Percentiles rank a stretch among this genome's conserved stretches.
Conservation (phyloP, 2,113 vertebrate genomes). For the Petaurus breviceps region DNA sequence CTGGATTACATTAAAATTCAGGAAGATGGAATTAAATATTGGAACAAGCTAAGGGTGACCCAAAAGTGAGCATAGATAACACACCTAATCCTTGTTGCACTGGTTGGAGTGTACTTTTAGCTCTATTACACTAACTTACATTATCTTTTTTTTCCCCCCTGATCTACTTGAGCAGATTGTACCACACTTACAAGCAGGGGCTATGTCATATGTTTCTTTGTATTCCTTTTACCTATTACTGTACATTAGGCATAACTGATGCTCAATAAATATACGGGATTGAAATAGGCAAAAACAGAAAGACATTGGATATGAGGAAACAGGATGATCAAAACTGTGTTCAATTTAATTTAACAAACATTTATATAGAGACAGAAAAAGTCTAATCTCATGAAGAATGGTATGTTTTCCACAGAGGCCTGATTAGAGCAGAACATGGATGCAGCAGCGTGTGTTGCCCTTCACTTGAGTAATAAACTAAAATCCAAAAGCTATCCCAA, state of each 20-base stretch:
- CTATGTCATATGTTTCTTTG: neutral
- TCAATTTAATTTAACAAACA: neutral
- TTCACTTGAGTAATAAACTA: neutral
- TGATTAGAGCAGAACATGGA: neutral
- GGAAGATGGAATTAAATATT: no score
- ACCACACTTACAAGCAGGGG: neutral
- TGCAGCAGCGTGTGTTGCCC: neutral
- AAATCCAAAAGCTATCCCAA: neutral
- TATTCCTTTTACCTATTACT: neutral
- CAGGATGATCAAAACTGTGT: neutral
- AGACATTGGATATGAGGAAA: neutral
- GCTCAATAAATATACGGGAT: neutral
- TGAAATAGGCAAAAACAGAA: neutral
- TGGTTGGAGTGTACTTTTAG: no score
- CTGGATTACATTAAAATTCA: no score
- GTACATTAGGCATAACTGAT: neutral
- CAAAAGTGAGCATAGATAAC: no score
- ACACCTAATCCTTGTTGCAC: no score
- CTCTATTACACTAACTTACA: no score
- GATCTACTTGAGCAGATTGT: no score
- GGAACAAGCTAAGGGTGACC: no score
- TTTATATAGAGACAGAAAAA: neutral
- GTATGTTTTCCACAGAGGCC: neutral
- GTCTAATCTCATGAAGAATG: neutral
- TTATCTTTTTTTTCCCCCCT: no score